These are phyloP conservation scores for Tanytarsus gracilentus DNA, from an alignment of 2,888 invertebrate species.

Conservation along the genomic window DNA sequence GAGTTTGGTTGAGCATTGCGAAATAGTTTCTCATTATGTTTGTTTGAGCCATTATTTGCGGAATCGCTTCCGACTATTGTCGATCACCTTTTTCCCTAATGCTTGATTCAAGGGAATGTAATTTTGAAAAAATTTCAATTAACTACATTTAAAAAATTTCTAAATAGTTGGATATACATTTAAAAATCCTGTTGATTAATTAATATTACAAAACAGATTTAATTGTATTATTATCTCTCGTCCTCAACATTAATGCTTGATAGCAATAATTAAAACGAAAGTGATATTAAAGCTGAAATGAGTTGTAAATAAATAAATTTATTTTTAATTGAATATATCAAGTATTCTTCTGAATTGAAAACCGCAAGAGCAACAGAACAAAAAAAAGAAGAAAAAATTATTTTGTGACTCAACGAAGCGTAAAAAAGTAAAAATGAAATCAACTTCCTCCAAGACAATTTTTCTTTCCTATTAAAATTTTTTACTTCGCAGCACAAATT, in stretches of 20 bases:
- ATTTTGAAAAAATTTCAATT: not conserved
- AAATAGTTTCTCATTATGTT: not conserved
- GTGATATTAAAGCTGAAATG: too few species aligned
- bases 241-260: too few species aligned
- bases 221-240: too few species aligned
- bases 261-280: too few species aligned
- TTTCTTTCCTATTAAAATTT: not conserved
- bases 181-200: too few species aligned
- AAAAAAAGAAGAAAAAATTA: not conserved
- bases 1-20: not conserved
- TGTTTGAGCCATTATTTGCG: not conserved
- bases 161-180: too few species aligned
- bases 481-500: too few species aligned
- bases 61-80: too few species aligned
- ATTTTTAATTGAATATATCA: too few species aligned
- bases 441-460: slow-evolving; percentile 15
- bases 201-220: too few species aligned
- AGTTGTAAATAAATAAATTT: too few species aligned
- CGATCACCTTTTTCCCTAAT: not conserved
- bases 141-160: not conserved
- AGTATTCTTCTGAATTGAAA: too few species aligned
- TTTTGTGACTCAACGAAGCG: not conserved
- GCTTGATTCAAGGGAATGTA: not conserved
- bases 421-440: slow-evolving; percentile 24
- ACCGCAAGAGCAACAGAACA: slow-evolving; percentile 1